phyloP scores from a whole-genome alignment of 2,113 vertebrate genomes.

The Cervus canadensis region DNA sequence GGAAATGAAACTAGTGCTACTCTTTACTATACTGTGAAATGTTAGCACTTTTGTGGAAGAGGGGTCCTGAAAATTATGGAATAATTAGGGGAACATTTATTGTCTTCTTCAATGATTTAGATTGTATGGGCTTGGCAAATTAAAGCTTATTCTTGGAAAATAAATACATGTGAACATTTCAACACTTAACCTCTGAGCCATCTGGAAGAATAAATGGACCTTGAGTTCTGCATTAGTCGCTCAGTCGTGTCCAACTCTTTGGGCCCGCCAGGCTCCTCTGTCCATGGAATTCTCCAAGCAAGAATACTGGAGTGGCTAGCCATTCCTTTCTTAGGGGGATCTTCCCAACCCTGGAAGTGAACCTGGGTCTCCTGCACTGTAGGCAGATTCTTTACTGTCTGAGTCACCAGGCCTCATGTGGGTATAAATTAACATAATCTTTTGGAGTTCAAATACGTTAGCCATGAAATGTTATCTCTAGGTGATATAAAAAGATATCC shows the following conservation, averaged over 20 bases:
- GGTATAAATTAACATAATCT: neutral
- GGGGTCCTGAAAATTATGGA: neutral
- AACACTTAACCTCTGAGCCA: neutral
- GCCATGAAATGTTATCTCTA: neutral
- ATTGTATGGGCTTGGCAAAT: neutral
- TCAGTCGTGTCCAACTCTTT: neutral
- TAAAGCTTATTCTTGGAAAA: neutral
- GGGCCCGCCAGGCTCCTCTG: neutral
- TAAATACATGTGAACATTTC: neutral
- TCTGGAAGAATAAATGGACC: neutral
- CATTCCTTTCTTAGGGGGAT: neutral
- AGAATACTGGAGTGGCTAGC: neutral
- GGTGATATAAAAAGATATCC: neutral
- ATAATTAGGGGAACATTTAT: neutral
- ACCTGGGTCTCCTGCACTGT: neutral
- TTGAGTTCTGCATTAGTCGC: neutral
- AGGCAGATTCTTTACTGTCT: neutral
- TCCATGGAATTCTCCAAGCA: neutral
- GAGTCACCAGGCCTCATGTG: neutral
- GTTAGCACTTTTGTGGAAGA: neutral
- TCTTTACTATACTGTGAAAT: neutral
- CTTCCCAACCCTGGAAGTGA: neutral
- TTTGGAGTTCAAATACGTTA: neutral
- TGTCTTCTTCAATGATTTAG: neutral
- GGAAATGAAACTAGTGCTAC: neutral